Evolutionary conservation across 2,113 vertebrate genomes (phyloP), one percentile per base, ranked within the genome.

Genomic region (Gymnocephalus cernua): DNA sequence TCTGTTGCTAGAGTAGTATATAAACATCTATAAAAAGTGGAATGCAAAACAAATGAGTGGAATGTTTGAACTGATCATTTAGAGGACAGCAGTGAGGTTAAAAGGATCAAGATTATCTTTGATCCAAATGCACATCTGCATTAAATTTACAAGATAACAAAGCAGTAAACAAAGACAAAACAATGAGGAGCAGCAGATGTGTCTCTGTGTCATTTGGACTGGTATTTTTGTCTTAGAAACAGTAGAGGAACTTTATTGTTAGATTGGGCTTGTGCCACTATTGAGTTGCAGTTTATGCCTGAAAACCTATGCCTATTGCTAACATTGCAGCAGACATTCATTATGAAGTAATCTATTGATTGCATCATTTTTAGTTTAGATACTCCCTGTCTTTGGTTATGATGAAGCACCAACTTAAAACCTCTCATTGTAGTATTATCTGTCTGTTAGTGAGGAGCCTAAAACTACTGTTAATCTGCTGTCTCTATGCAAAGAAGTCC

Each of bases 121-220:
- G 11, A 44, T 57, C 29, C 38, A 56, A 68, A 56, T 35, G 16
- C 13, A 13, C 32, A 79, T 80, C 41, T 77, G 73, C 12, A 47
- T 13, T 64, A 16, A 2, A 65, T 77, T 56, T 68, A 10, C 13
- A 1, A 0, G 56, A 68, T 47, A 16, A 25, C 19, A 67, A 44
- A 44, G 14, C 8, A n/a, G 1, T 0, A 4, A 65, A 70, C 38
- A 64, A 61, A 15, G 11, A 50, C 4, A 45, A 50, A 25, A 61
- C 12, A 48, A 4, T 18, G 53, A 54, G 10, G 10, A 41, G 50
- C 63, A 29, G 41, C 66, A 75, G 71, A 65, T 73, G 59, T 65
- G 38, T n/a, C 6, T 68, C 13, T 69, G n/a, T 8, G 4, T 45
- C 2, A 8, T 63, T 63, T 65, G 35, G 0, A 41, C 50, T 23